These are phyloP conservation scores for Augochlora pura DNA, from an alignment of 1,140 invertebrate species.

Conservation along the genomic window DNA sequence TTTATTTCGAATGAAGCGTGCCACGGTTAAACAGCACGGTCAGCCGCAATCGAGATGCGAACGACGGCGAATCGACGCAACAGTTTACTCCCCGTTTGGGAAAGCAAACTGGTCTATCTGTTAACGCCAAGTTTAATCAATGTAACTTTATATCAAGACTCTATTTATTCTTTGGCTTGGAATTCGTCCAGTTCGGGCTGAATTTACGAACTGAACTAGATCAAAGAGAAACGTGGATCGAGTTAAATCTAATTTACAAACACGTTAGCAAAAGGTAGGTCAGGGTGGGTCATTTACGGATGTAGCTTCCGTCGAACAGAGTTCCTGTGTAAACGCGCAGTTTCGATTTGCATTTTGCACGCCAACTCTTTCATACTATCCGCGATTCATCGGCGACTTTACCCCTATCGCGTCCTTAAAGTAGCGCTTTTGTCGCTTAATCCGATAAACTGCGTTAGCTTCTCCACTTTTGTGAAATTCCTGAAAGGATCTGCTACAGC, in stretches of 20 bases:
- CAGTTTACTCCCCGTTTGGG: not conserved
- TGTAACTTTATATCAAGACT: constrained; percentile 14
- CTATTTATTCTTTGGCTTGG: constrained; percentile 16
- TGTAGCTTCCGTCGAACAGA: not conserved
- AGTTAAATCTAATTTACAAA: constrained; percentile 29
- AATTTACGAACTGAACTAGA: not conserved
- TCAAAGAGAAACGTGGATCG: constrained; percentile 18
- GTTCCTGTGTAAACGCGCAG: constrained; percentile 6
- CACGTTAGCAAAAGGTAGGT: constrained; percentile 18
- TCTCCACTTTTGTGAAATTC: too few relatives aligned
- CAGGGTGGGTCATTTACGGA: not conserved
- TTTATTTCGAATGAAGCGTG: not conserved
- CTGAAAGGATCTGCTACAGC: too few relatives aligned
- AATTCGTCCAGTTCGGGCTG: constrained; percentile 10
- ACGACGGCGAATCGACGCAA: not conserved
- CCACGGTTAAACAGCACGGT: not conserved
- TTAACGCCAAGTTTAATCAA: not conserved
- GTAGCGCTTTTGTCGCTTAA: too few relatives aligned
- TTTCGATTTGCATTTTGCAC: not conserved
- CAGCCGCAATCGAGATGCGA: not conserved
- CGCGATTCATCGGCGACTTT: not conserved
- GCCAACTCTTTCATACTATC: constrained; percentile 1
- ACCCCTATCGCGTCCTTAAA: too few relatives aligned
- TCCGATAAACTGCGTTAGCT: too few relatives aligned
- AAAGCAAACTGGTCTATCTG: not conserved